These are phyloP conservation scores for Iselma pallidipennis DNA, from an alignment of 2,888 invertebrate genomes.

Conservation along the genomic window DNA sequence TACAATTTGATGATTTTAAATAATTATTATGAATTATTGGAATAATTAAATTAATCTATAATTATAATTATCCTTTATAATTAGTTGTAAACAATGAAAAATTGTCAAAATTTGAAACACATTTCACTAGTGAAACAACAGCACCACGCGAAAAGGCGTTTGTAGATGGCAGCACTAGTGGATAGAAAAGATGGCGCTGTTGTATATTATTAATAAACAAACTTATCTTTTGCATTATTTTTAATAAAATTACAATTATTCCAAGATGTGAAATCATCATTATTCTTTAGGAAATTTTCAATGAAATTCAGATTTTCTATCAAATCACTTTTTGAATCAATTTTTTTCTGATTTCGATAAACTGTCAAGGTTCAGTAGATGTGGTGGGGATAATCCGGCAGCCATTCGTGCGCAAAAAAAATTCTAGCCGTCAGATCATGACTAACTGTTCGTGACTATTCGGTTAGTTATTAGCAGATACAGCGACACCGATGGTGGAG, in stretches of 20 bases:
- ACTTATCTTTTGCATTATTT: neutral
- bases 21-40: neutral
- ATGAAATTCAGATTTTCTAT: too few species aligned
- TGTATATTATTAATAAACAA: neutral
- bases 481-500: too few species aligned
- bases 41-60: neutral
- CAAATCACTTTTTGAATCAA: too few species aligned
- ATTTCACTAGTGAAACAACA: conserved; percentile 5
- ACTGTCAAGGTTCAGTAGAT: too few species aligned
- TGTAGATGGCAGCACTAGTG: conserved; percentile 16
- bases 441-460: too few species aligned
- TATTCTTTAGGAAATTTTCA: too few species aligned
- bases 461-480: too few species aligned
- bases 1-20: neutral
- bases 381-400: too few species aligned
- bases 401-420: too few species aligned
- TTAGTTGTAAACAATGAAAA: conserved; percentile 16
- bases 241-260: neutral
- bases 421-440: too few species aligned
- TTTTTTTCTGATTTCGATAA: too few species aligned
- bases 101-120: conserved; percentile 21
- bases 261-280: neutral
- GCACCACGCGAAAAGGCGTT: conserved; percentile 1
- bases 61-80: neutral
- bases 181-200: conserved; percentile 12